phyloP scores from a whole-genome alignment of 2,113 vertebrate species.

The Philantomba maxwellii region DNA sequence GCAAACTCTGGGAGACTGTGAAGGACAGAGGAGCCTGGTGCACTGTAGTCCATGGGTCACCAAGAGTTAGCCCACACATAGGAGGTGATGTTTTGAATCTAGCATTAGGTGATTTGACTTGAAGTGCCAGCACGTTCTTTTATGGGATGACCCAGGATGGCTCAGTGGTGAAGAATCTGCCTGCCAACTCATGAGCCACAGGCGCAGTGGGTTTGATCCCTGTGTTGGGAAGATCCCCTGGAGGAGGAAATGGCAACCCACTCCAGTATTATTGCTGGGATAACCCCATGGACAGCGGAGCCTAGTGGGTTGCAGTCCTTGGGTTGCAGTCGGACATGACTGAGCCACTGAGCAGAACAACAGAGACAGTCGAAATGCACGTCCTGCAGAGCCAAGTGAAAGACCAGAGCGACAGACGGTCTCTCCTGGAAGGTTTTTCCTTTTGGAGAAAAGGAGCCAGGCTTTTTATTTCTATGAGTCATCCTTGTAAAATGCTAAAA shows the following conservation, averaged over 20 bases:
- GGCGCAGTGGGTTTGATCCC: not conserved
- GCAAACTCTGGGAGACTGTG: not conserved
- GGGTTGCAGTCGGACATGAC: not conserved
- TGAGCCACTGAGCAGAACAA: not conserved
- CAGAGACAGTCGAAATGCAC: not conserved
- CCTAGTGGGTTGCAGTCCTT: not conserved
- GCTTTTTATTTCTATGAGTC: not conserved
- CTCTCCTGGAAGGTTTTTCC: not conserved
- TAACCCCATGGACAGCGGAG: not conserved
- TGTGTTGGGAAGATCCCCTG: not conserved
- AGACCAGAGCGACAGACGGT: not conserved
- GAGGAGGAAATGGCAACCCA: not conserved
- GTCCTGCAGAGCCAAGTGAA: not conserved
- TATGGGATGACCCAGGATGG: not conserved
- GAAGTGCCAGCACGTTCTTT: not conserved
- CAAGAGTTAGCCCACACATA: not conserved
- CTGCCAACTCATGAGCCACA: not conserved
- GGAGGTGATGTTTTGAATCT: not conserved
- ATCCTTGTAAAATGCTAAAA: not conserved
- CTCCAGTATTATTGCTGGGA: not conserved
- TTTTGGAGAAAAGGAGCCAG: not conserved
- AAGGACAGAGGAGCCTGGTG: not conserved
- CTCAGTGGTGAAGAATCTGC: not conserved
- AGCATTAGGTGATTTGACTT: not conserved
- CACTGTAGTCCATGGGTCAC: not conserved